phyloP scores from a whole-genome alignment of 2,888 invertebrate genomes.

The Sinodicranocentrus sp. region DNA sequence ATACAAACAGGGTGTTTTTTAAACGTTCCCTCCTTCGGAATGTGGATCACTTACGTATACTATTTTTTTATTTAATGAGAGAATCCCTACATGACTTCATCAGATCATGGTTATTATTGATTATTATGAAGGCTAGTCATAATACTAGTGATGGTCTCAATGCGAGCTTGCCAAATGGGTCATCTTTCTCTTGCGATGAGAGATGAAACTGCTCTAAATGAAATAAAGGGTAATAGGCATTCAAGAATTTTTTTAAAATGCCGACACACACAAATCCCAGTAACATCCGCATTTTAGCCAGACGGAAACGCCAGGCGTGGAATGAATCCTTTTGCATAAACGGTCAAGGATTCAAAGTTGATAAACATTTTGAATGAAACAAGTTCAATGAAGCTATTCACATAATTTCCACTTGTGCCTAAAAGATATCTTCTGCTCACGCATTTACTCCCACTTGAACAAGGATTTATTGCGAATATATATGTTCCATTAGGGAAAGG shows the following conservation, averaged over 20 bases:
- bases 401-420: not conserved
- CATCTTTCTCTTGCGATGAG: no score
- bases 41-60: slow-evolving; percentile 45
- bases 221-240: no score
- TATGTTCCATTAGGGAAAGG: slow-evolving; percentile 24
- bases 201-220: no score
- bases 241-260: no score
- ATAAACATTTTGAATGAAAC: not conserved
- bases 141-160: not conserved
- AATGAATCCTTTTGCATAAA: not conserved
- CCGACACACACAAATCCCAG: not conserved
- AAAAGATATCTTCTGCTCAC: not conserved
- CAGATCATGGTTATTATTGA: slow-evolving; percentile 25
- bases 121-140: not conserved
- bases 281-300: not conserved
- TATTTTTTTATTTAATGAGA: slow-evolving; percentile 26
- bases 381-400: slow-evolving; percentile 15
- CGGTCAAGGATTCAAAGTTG: slow-evolving; percentile 1
- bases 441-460: no score
- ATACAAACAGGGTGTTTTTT: slow-evolving; percentile 21
- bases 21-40: slow-evolving; percentile 39
- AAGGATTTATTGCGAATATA: slow-evolving; percentile 13
- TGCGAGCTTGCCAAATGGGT: slow-evolving; percentile 44
- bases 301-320: not conserved
- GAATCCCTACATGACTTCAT: slow-evolving; percentile 41